phyloP scores from a whole-genome alignment of 2,888 invertebrate genomes.

The Conus canariensis region DNA sequence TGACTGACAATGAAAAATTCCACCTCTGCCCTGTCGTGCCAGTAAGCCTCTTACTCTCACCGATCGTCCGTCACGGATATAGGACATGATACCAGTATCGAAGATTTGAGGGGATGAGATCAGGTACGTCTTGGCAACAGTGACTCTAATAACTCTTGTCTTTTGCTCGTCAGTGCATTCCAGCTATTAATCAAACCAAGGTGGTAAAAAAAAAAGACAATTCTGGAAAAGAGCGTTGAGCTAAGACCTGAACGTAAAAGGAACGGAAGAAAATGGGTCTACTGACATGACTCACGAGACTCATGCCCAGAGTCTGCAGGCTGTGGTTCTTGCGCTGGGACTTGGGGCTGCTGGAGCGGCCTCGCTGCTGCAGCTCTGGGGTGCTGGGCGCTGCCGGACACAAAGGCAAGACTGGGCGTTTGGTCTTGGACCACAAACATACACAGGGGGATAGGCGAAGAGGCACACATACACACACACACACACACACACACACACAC shows the following conservation, averaged over 20 bases:
- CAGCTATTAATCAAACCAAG: neutral
- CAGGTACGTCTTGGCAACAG: too few species aligned
- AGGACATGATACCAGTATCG: too few species aligned
- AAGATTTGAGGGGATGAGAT: too few species aligned
- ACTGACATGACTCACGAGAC: constrained; percentile 56
- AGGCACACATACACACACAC: neutral
- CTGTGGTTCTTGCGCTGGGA: constrained; percentile 67
- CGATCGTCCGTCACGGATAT: too few species aligned
- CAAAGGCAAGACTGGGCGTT: neutral
- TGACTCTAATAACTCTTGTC: too few species aligned
- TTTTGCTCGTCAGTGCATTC: too few species aligned
- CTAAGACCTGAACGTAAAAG: neutral
- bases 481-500: neutral
- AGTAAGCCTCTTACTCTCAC: too few species aligned
- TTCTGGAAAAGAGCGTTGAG: neutral
- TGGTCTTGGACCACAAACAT: neutral
- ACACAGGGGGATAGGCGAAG: neutral
- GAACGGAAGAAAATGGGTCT: constrained; percentile 7
- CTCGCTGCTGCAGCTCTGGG: constrained; percentile 64
- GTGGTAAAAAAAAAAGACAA: neutral
- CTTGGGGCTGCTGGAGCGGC: constrained; percentile 56
- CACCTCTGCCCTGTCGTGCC: too few species aligned
- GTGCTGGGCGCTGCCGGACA: constrained; percentile 65
- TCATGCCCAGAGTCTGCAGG: constrained; percentile 67
- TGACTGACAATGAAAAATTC: too few species aligned